Evolutionary conservation across 2,888 invertebrate genomes (phyloP), one percentile per base, ranked within the genome.

Genomic region (Achlya flavicornis): DNA sequence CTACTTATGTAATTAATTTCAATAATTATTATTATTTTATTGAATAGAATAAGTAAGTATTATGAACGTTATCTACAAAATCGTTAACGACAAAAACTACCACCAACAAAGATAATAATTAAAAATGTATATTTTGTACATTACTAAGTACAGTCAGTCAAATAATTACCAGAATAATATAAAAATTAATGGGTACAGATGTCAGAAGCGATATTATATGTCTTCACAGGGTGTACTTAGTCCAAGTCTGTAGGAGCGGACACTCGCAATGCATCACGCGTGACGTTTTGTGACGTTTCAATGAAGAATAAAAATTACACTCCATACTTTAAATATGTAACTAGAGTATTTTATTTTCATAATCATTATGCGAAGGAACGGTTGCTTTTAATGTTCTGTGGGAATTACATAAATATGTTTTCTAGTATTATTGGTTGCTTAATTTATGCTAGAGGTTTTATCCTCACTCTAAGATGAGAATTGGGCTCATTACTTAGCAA

Each of bases 221-320:
- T 84, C 84, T 78, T 79, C 77, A 80, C 80, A 81, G 73, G 73
- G 68, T 72, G 82, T 79, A 81, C 87, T 92, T 88, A 86, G 86
- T 91, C 76, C 78, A 73, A 86, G 91, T 90, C 92, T 76, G 75
- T 67, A 76, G 65, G 71, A 77, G 77, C 90, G 91, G 91, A 91
- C 88, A 83, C 76, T 66, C 75, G 78, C 75, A 74, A 89, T 92
- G 79, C 79, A 87, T 92, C 88, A 90, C 70, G 69, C 61, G 71
- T 80, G 84, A 83, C 84, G 70, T 70, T 66, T 76, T 75, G 67
- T 76, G 83, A 83, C 83, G 79, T 83, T 77, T 76, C 71, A 65
- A 71, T 82, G 86, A 88, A 74, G 82, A 78, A 79, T 88, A 89
- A 90, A 87, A 87, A 90, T 89, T 78, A 76, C 85, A 72, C 70